Conservation (phyloP, 2,888 invertebrate genomes). For the Erynnis tages region DNA sequence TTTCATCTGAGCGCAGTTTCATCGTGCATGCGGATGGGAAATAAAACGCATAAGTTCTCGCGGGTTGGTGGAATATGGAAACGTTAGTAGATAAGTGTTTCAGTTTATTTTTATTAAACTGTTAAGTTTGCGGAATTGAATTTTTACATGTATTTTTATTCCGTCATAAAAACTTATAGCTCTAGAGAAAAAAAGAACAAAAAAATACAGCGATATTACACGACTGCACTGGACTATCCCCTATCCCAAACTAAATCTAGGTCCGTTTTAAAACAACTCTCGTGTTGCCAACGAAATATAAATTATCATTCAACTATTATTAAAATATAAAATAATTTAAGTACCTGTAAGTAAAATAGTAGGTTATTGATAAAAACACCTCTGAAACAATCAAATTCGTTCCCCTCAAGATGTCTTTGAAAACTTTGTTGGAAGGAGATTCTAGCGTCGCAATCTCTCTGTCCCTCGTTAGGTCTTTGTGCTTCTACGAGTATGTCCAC, state of each 20-base stretch:
- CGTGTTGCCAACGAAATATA: no score
- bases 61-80: not conserved
- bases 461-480: slow-evolving; percentile 24
- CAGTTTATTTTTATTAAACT: not conserved
- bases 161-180: no score
- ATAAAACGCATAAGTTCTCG: not conserved
- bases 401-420: slow-evolving; percentile 9
- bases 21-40: not conserved
- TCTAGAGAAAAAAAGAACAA: no score
- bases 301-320: no score
- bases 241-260: no score
- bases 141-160: not conserved
- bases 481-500: slow-evolving; percentile 13
- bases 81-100: no score
- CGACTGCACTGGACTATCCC: no score
- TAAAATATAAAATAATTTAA: no score
- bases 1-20: not conserved
- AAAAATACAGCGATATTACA: no score
- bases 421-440: slow-evolving; percentile 1
- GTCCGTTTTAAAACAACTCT: no score
- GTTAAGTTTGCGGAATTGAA: not conserved
- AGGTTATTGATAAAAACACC: not conserved
- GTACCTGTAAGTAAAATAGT: no score
- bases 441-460: slow-evolving; percentile 8
- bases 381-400: not conserved